A percentile compares a stretch with the other conserved stretches of the same genome.
Evolutionary conservation across 2,797 vertebrate genomes (phyloP).

Genomic region (Crenichthys baileyi): DNA sequence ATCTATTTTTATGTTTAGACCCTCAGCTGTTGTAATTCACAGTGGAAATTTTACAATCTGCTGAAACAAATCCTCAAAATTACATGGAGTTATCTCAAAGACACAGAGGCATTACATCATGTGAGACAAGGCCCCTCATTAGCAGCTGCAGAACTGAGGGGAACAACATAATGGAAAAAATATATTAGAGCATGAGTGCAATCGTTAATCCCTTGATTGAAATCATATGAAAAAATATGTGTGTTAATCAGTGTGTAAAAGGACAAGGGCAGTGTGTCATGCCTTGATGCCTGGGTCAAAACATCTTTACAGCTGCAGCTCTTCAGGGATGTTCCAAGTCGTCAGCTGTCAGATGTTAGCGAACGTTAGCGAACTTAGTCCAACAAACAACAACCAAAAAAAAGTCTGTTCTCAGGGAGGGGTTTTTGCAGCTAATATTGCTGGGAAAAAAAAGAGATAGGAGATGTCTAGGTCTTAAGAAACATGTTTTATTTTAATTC

Average conservation of each 20-base stretch:
- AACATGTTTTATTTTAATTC: neutral
- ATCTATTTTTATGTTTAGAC: constrained; percentile 11
- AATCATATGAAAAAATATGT: neutral
- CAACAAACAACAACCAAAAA: neutral
- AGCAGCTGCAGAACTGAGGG: constrained; percentile 5
- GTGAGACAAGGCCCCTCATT: constrained; percentile 14
- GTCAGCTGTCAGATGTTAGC: constrained; percentile 1
- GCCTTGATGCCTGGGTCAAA: neutral
- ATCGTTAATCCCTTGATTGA: neutral
- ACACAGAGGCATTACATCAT: constrained; percentile 26
- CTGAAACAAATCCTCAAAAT: constrained; percentile 34
- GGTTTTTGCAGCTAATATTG: neutral
- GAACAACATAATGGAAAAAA: constrained; percentile 4
- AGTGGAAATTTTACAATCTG: constrained; percentile 14
- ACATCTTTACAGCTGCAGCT: neutral
- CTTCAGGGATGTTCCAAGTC: neutral
- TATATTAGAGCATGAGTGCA: neutral
- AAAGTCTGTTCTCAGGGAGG: neutral
- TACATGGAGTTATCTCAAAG: constrained; percentile 28
- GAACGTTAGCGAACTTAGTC: neutral
- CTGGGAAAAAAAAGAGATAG: neutral
- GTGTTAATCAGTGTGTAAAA: constrained; percentile 1
- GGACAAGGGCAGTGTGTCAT: neutral
- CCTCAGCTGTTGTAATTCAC: constrained; percentile 11
- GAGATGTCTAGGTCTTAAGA: neutral